phyloP scores from a whole-genome alignment of 2,888 invertebrate species.

The Carpatolechia fugitivella region DNA sequence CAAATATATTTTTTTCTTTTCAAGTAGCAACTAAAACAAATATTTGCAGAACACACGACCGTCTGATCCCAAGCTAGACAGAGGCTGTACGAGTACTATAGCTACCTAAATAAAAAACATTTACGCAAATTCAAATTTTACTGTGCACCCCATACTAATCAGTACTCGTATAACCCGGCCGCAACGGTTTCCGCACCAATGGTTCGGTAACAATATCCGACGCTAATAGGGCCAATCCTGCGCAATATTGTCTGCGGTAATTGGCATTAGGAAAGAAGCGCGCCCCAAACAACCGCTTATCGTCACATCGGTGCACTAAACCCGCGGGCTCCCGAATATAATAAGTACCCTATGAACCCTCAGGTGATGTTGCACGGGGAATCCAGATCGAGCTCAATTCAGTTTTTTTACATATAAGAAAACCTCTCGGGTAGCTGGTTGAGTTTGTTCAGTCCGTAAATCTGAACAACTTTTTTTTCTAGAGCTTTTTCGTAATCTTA shows the following conservation, averaged over 20 bases:
- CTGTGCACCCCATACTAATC: background rate
- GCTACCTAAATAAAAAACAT: too few species aligned
- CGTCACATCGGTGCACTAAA: slow-evolving; percentile 60
- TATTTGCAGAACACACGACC: too few species aligned
- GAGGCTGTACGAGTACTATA: too few species aligned
- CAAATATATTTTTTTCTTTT: too few species aligned
- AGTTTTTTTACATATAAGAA: background rate
- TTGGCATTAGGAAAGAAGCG: slow-evolving; percentile 64
- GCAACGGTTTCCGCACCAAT: slow-evolving; percentile 51
- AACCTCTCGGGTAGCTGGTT: too few species aligned
- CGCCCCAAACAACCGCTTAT: slow-evolving; percentile 69
- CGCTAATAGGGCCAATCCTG: slow-evolving; percentile 71
- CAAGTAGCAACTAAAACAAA: too few species aligned
- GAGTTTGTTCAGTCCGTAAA: too few species aligned
- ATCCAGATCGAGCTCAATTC: slow-evolving; percentile 24
- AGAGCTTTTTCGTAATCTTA: too few species aligned
- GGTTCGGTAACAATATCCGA: slow-evolving; percentile 70
- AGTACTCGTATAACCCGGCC: slow-evolving; percentile 21
- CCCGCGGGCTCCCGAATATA: slow-evolving; percentile 22
- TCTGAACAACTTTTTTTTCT: too few species aligned
- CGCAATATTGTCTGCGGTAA: slow-evolving; percentile 72
- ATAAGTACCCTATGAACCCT: slow-evolving; percentile 52
- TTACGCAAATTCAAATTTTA: background rate
- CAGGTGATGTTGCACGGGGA: slow-evolving; percentile 53
- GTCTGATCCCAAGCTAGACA: too few species aligned